Percentiles rank a stretch among this genome's conserved stretches.
Evolutionary conservation across 2,888 invertebrate genomes (phyloP).

Genomic region (Frankliniella intonsa): DNA sequence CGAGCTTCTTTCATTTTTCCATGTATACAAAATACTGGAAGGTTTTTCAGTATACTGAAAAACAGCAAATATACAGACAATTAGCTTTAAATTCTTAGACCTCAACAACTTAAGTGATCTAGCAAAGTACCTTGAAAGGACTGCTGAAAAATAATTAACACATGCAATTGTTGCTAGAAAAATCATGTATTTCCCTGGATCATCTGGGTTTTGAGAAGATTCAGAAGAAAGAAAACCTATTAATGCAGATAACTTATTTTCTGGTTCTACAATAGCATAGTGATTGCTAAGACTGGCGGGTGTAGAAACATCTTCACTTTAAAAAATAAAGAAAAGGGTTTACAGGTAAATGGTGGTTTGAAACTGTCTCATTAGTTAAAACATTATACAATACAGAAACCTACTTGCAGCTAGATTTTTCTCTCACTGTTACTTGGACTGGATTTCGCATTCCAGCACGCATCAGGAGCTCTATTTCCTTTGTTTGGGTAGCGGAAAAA

Average conservation of each 20-base stretch:
- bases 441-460: conserved; percentile 93
- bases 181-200: conserved; percentile 50
- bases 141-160: conserved; percentile 74
- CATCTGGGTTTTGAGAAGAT: conserved; percentile 68
- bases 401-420: conserved; percentile 66
- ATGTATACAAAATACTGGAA: conserved; percentile 71
- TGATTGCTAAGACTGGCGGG: conserved; percentile 58
- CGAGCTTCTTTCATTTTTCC: conserved; percentile 94
- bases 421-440: conserved; percentile 81
- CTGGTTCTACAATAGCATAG: conserved; percentile 70
- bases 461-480: conserved; percentile 84
- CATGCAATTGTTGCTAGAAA: background rate
- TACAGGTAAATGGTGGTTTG: background rate
- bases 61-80: conserved; percentile 22
- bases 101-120: conserved; percentile 13
- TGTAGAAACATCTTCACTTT: conserved; percentile 42
- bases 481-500: conserved; percentile 99
- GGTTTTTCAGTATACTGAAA: conserved; percentile 47
- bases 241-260: conserved; percentile 75
- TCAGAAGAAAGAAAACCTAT: conserved; percentile 68
- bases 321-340: background rate
- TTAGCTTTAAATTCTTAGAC: background rate
- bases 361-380: background rate
- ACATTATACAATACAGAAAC: background rate
- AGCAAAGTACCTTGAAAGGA: conserved; percentile 44